These are phyloP conservation scores for Dryobota labecula DNA, from an alignment of 2,888 invertebrate genomes.

Conservation along the genomic window DNA sequence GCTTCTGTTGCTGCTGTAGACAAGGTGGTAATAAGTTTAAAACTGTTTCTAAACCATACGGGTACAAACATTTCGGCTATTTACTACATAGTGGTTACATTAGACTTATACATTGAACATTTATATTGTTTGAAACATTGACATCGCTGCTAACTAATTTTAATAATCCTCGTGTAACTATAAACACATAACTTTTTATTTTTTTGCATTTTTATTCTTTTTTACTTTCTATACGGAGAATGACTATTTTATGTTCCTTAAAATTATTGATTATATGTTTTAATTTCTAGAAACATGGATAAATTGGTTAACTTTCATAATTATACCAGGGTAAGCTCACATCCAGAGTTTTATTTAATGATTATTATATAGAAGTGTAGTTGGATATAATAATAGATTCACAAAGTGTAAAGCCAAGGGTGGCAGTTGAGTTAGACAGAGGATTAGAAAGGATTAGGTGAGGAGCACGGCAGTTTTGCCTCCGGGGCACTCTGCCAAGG, in stretches of 20 bases:
- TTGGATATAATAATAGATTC: constrained; percentile 39
- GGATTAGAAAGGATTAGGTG: constrained; percentile 25
- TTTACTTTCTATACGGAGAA: constrained; percentile 34
- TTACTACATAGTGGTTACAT: constrained; percentile 54
- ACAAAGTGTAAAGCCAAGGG: constrained; percentile 50
- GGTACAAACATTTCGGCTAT: constrained; percentile 51
- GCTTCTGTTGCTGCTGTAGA: constrained; percentile 34
- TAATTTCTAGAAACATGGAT: constrained; percentile 47
- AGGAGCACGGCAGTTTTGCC: constrained; percentile 13
- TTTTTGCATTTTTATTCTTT: constrained; percentile 23
- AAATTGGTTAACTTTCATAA: constrained; percentile 34
- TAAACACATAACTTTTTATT: constrained; percentile 40
- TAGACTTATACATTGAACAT: constrained; percentile 55
- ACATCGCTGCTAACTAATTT: constrained; percentile 55
- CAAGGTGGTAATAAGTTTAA: constrained; percentile 24
- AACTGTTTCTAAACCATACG: constrained; percentile 36
- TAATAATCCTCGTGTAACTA: constrained; percentile 41
- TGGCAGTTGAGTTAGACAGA: constrained; percentile 23
- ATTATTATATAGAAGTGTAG: constrained; percentile 27
- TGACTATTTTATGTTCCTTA: constrained; percentile 50
- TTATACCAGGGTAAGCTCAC: constrained; percentile 44
- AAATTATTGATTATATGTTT: constrained; percentile 57
- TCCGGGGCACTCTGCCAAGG: constrained; percentile 4
- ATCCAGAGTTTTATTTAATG: constrained; percentile 49
- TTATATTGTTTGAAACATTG: constrained; percentile 61